Base-by-base conservation (phyloP, 2,113 vertebrate species). In the Danionella cerebrum region DNA sequence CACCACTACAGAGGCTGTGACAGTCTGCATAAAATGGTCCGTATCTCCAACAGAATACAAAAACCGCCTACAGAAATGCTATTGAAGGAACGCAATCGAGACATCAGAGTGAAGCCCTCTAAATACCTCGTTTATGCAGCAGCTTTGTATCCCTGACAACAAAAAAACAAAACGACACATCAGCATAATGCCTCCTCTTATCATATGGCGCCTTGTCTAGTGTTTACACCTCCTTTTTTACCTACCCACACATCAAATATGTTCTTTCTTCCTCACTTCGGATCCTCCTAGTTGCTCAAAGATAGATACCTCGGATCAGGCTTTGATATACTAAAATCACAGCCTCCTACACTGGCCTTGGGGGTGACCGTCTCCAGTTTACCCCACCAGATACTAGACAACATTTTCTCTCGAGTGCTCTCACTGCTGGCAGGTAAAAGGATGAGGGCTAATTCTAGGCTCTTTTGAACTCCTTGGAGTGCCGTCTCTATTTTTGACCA, bases 11-110 rank as follows among this genome's bases (percentile, higher is more conserved):
- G 83, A 84, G 82, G 83, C 60, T 84, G 82, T 80, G 22, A 80
- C 83, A 83, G 82, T 85, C 83, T 83, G 87, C 85, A 84, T 83
- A 85, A 85, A 87, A 86, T 52, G 67, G 77, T 76, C 79, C 74
- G 79, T 83, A 87, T 89, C 85, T 85, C 80, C 73, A 78, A 82
- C 76, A 76, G 79, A 52, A 33, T 9, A 33, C 29, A 33, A 45
- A 42, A 44, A 86, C 82, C 76, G 83, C 78, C 74, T 83, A 84
- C 84, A 82, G 79, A 83, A 45, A 76, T 24, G 69, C 76, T 65
- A 69, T 58, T n/a, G 79, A 75, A 76, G 65, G 67, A 50, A 75
- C 69, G 75, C 80, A 70, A 79, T 84, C 71, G 67, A 80, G 83
- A 77, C 85, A 71, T 83, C 82, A 84, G 78, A 86, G 80, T 74